Evolutionary conservation across 2,888 invertebrate genomes (phyloP).

Genomic region (Stegophylla sp.): DNA sequence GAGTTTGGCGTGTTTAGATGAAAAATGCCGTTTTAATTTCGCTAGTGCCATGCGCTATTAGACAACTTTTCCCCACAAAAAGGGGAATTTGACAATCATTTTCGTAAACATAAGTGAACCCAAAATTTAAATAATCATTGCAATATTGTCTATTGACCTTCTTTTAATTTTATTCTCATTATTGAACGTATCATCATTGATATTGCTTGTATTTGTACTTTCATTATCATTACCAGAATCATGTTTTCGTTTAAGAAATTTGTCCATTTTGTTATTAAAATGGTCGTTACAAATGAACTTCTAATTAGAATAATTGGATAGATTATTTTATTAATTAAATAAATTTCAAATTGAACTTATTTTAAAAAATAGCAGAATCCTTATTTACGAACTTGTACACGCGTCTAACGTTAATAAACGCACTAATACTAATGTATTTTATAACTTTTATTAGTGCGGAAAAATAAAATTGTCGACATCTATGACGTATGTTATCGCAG

Average conservation of each 20-base stretch:
- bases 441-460: slow-evolving; percentile 18
- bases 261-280: slow-evolving; percentile 35
- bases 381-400: slow-evolving; percentile 18
- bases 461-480: slow-evolving; percentile 25
- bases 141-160: slow-evolving; percentile 29
- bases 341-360: slow-evolving; percentile 19
- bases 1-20: not conserved
- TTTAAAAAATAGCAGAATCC: slow-evolving; percentile 13
- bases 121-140: slow-evolving; percentile 29
- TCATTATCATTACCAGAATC: slow-evolving; percentile 19
- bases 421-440: not conserved
- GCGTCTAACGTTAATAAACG: not conserved
- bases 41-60: slow-evolving; percentile 5
- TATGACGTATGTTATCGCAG: not conserved
- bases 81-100: slow-evolving; percentile 23
- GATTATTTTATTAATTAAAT: slow-evolving; percentile 16
- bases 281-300: slow-evolving; percentile 20
- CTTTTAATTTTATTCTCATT: slow-evolving; percentile 17
- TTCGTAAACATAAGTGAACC: slow-evolving; percentile 14
- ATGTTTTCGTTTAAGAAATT: slow-evolving; percentile 26
- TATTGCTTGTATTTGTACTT: slow-evolving; percentile 2
- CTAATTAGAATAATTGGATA: not conserved
- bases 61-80: slow-evolving; percentile 23
- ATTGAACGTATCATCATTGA: slow-evolving; percentile 7
- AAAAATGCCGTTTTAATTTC: not conserved